These are phyloP conservation scores for Sinopyrophorus schimmeli DNA, from an alignment of 2,888 invertebrate species.

Conservation along the genomic window DNA sequence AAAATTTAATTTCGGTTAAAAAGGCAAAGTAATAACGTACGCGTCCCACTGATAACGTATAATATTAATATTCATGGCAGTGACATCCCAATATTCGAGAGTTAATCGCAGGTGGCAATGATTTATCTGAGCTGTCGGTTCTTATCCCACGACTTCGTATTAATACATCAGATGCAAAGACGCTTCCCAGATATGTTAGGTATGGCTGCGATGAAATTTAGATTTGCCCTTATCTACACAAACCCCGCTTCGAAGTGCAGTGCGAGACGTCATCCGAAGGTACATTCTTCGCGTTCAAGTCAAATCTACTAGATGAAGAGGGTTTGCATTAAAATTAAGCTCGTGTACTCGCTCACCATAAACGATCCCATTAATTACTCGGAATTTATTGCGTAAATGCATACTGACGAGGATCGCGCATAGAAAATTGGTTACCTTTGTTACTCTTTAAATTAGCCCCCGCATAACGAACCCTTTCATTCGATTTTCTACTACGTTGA, in stretches of 20 bases:
- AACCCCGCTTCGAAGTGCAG: conserved; percentile 20
- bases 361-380: conserved; percentile 18
- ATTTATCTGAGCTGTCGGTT: conserved; percentile 49
- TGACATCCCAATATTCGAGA: conserved; percentile 51
- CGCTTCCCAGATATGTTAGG: conserved; percentile 38
- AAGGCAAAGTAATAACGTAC: conserved; percentile 29
- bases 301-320: conserved; percentile 31
- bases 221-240: conserved; percentile 28
- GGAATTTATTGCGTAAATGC: conserved; percentile 18
- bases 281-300: conserved; percentile 23
- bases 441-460: conserved; percentile 10
- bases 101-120: conserved; percentile 52
- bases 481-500: background rate
- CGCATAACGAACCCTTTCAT: too few species aligned
- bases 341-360: conserved; percentile 21
- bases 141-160: conserved; percentile 45
- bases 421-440: conserved; percentile 9
- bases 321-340: conserved; percentile 33
- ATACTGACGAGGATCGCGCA: conserved; percentile 4
- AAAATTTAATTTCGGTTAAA: too few species aligned
- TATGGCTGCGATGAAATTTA: conserved; percentile 37
- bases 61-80: conserved; percentile 52
- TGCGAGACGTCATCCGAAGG: conserved; percentile 23
- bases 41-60: conserved; percentile 33
- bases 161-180: conserved; percentile 46